A percentile compares a stretch with the other conserved stretches of the same genome.
Conservation (phyloP, 1,140 invertebrate genomes). For the Drosophila sechellia region DNA sequence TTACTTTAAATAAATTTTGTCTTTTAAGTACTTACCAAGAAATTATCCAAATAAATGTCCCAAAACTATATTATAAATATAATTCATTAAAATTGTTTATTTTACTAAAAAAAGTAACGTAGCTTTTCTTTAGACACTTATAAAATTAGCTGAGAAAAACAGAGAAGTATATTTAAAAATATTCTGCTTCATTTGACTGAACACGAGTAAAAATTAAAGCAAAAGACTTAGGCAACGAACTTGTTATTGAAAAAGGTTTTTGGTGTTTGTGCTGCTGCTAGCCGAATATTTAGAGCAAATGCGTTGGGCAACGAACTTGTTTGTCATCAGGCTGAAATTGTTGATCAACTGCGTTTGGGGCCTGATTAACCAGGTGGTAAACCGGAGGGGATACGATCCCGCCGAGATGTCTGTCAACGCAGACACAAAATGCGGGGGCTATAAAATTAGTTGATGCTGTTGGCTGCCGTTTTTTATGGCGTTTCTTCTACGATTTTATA, state of each 20-base stretch:
- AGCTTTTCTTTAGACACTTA: too few relatives aligned
- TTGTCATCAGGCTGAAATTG: slow-evolving; percentile 40
- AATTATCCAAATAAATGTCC: too few relatives aligned
- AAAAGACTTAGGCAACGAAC: slow-evolving; percentile 61
- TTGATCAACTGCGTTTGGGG: slow-evolving; percentile 36
- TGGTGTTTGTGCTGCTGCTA: slow-evolving; percentile 7
- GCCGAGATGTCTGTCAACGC: slow-evolving; percentile 81
- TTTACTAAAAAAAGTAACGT: too few relatives aligned
- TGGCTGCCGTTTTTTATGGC: slow-evolving; percentile 71
- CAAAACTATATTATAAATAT: too few relatives aligned
- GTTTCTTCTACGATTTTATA: slow-evolving; percentile 76
- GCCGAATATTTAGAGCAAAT: slow-evolving; percentile 49
- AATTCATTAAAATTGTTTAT: too few relatives aligned
- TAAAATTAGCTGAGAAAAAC: too few relatives aligned
- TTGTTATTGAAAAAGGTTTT: slow-evolving; percentile 44
- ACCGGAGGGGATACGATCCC: slow-evolving; percentile 56
- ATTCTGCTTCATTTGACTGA: neutral
- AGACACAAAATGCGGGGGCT: slow-evolving; percentile 53
- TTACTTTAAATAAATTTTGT: neutral
- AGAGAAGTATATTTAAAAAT: neutral
- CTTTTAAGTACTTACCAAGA: too few relatives aligned
- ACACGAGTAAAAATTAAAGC: slow-evolving; percentile 9
- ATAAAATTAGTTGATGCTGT: slow-evolving; percentile 73
- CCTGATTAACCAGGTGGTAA: slow-evolving; percentile 35
- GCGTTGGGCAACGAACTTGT: slow-evolving; percentile 75